Conservation (phyloP, 2,888 invertebrate species). For the Drosophila sordidapex region DNA sequence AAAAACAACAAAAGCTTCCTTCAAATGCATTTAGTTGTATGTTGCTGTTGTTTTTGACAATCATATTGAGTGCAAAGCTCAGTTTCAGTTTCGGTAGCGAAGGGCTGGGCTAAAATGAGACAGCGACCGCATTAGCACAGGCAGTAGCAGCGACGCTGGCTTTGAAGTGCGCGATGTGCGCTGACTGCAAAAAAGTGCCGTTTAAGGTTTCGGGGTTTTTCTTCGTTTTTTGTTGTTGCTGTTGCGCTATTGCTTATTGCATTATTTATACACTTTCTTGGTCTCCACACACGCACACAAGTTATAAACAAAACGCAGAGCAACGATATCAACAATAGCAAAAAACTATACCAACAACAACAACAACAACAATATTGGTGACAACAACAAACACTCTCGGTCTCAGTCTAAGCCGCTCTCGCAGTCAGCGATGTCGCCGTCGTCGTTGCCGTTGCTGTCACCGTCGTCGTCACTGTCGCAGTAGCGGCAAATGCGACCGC, state of each 20-base stretch:
- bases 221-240: conserved; percentile 52
- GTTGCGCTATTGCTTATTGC: conserved; percentile 61
- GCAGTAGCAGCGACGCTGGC: conserved; percentile 33
- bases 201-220: conserved; percentile 68
- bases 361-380: conserved; percentile 56
- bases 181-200: conserved; percentile 78
- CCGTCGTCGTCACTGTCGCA: conserved; percentile 28
- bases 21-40: conserved; percentile 12
- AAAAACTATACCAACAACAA: conserved; percentile 34
- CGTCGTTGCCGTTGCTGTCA: conserved; percentile 12
- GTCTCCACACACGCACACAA: conserved; percentile 40
- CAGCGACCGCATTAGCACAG: conserved; percentile 8
- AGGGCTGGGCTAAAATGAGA: conserved; percentile 33
- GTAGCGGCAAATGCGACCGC: conserved; percentile 58
- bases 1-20: conserved; percentile 30
- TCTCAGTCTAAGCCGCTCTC: conserved; percentile 49
- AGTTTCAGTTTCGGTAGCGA: conserved; percentile 56
- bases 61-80: conserved; percentile 73
- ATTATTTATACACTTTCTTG: conserved; percentile 71
- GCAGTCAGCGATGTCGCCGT: conserved; percentile 39
- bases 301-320: conserved; percentile 61
- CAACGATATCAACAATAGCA: conserved; percentile 30
- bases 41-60: conserved; percentile 34
- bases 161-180: conserved; percentile 67
- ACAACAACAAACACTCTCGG: conserved; percentile 68